Evolutionary conservation across 2,888 invertebrate genomes (phyloP).

Genomic region (Abrostola triplasia): DNA sequence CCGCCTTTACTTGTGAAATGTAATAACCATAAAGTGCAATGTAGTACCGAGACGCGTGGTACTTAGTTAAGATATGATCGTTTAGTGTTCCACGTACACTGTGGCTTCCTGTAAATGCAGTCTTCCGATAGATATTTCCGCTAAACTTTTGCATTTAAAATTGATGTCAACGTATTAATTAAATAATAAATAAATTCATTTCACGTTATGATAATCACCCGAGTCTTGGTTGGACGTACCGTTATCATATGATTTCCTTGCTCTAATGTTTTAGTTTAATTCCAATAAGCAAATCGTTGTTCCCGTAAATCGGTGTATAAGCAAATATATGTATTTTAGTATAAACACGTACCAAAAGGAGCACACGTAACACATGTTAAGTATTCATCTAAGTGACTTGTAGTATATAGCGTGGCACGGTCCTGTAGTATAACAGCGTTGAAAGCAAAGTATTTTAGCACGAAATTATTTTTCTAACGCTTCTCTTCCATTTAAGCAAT

Average conservation of each 20-base stretch:
- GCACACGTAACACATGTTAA: slow-evolving; percentile 56
- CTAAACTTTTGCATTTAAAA: slow-evolving; percentile 84
- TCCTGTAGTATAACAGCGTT: slow-evolving; percentile 72
- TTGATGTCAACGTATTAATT: slow-evolving; percentile 71
- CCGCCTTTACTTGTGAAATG: slow-evolving; percentile 84
- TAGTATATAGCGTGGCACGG: slow-evolving; percentile 74
- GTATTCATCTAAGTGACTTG: slow-evolving; percentile 68
- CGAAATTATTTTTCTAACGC: slow-evolving; percentile 85
- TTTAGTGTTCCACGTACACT: slow-evolving; percentile 82
- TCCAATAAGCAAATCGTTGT: slow-evolving; percentile 73
- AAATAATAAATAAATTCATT: slow-evolving; percentile 56
- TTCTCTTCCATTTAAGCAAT: slow-evolving; percentile 85
- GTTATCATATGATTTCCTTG: slow-evolving; percentile 50
- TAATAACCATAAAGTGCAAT: slow-evolving; percentile 81
- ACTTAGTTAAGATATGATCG: slow-evolving; percentile 84
- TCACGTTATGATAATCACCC: slow-evolving; percentile 47
- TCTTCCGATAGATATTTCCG: slow-evolving; percentile 88
- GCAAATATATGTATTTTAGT: slow-evolving; percentile 63
- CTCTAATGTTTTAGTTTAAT: slow-evolving; percentile 61
- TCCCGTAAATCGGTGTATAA: slow-evolving; percentile 66
- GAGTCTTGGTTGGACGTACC: slow-evolving; percentile 51
- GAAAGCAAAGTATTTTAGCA: slow-evolving; percentile 78
- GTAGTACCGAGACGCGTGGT: slow-evolving; percentile 79
- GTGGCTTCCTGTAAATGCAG: slow-evolving; percentile 87
- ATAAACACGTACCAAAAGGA: slow-evolving; percentile 56